Evolutionary conservation across 2,797 vertebrate species (phyloP), one percentile per base, ranked within the genome.

Genomic region (Bufotes viridis): DNA sequence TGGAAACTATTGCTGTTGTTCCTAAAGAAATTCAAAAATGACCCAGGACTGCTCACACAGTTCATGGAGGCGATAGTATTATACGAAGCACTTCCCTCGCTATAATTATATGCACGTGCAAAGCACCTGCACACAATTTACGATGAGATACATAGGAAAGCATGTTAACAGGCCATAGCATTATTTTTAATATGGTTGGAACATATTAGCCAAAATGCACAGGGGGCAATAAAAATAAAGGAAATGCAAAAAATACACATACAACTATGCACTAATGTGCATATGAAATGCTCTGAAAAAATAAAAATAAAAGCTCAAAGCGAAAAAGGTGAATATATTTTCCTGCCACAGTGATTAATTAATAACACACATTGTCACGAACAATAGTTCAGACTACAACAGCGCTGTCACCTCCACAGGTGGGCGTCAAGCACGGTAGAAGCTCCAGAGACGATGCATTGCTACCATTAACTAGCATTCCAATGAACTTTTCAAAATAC

Each of bases 101-200:
- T 20, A 18, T 18, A 74, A 17, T 15, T 70, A 5, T 49, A 6
- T 13, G 74, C 42, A 76, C 49, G 10, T 76, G 74, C 74, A 53
- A 53, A 53, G 49, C 74, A 76, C 74, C 74, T 76, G 74, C 42
- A 53, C 20, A 53, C 55, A 24, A 24, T 78, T 78, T 78, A 78
- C 55, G 22, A 24, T 15, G 51, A 55, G 13, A 78, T 53, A 51
- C 55, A 24, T 55, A 24, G 75, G 22, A 53, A 78, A 55, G 75
- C 20, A 24, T 20, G 75, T 53, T 78, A 78, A 78, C 14, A 55
- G 22, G 51, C 18, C 51, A 24, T 14, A 55, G 49, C 3, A 53
- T n/a, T 76, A 7, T 53, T 12, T 55, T n/a, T 51, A 22, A 55
- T 51, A 74, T 42, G 0, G 5, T 53, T 24, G 69, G 69, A 42